phyloP scores from a whole-genome alignment of 2,888 invertebrate genomes.

The Strigamia crassipes region DNA sequence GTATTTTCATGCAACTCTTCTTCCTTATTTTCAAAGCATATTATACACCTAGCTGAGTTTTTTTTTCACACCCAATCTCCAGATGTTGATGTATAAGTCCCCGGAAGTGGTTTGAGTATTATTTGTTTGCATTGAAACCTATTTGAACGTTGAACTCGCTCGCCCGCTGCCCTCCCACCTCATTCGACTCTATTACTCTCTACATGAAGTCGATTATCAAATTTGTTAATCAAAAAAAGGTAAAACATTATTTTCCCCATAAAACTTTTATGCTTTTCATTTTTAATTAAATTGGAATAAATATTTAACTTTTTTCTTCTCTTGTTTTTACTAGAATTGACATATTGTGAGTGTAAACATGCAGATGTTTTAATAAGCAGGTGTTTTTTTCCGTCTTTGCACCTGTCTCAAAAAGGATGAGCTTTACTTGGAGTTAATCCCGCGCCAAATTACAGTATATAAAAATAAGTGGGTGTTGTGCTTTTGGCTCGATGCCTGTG shows the following conservation, averaged over 20 bases:
- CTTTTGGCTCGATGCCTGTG: conserved; percentile 2
- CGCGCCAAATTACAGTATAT: neutral
- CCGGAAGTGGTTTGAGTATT: neutral
- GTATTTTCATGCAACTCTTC: neutral
- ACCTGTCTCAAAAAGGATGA: neutral
- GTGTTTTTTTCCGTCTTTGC: neutral
- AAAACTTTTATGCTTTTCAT: neutral
- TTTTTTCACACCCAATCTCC: neutral
- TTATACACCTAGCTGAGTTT: neutral
- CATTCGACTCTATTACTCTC: neutral
- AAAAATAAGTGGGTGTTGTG: conserved; percentile 38
- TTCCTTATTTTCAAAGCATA: neutral
- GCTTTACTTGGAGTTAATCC: neutral
- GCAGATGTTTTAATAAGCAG: neutral
- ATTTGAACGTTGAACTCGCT: neutral
- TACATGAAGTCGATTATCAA: conserved; percentile 26
- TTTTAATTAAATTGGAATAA: neutral
- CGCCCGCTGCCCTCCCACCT: neutral
- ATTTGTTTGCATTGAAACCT: neutral
- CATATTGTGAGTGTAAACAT: neutral
- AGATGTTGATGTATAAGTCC: neutral
- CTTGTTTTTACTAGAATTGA: neutral
- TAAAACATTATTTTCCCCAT: neutral
- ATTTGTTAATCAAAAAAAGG: conserved; percentile 32
- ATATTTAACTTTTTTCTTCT: neutral